Evolutionary conservation across 2,113 vertebrate genomes (phyloP).

Genomic region (Perca flavescens): DNA sequence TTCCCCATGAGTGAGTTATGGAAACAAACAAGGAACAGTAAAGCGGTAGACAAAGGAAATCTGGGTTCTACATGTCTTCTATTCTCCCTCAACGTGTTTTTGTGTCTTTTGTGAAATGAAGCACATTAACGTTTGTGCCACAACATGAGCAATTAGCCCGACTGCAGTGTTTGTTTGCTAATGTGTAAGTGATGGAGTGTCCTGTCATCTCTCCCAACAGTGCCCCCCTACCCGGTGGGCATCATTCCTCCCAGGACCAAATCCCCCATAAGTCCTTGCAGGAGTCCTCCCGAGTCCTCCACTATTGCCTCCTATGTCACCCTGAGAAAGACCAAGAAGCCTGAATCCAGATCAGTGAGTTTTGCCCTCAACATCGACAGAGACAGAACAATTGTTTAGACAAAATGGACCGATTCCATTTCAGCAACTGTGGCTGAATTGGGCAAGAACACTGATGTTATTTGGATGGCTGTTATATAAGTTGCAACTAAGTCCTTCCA

Average conservation of each 20-base stretch:
- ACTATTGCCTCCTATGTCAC: constrained; percentile 97
- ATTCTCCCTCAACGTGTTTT: neutral
- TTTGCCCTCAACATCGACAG: neutral
- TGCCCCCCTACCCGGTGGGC: constrained; percentile 89
- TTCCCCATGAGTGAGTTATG: no score
- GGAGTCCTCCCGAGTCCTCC: constrained; percentile 86
- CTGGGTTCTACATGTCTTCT: neutral
- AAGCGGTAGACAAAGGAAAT: no score
- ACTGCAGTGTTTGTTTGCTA: neutral
- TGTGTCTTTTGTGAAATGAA: constrained; percentile 13
- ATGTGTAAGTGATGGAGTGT: constrained; percentile 9
- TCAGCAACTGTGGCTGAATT: neutral
- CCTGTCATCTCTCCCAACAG: constrained; percentile 69
- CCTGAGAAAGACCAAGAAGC: constrained; percentile 92
- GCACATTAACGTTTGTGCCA: neutral
- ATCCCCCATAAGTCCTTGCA: constrained; percentile 82
- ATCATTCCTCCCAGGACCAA: constrained; percentile 94
- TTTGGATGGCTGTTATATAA: no score
- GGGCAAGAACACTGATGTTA: no score
- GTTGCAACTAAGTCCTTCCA: no score
- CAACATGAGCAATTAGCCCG: neutral
- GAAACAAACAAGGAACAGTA: no score
- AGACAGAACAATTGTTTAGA: neutral
- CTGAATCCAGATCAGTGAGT: constrained; percentile 89
- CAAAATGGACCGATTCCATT: neutral